Evolutionary conservation across 2,113 vertebrate genomes (phyloP).

Genomic region (Pholis gunnellus): DNA sequence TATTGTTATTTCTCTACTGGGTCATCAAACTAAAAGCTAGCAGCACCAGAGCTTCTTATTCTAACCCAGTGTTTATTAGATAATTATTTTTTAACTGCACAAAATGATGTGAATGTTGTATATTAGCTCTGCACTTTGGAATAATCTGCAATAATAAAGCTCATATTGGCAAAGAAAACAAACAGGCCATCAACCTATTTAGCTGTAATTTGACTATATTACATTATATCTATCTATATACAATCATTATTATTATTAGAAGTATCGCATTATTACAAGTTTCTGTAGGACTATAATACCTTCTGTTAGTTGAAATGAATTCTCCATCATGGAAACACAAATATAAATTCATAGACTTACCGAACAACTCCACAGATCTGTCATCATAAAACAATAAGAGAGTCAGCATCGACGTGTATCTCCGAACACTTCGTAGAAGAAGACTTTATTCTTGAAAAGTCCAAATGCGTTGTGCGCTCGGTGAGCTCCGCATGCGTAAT

Average conservation of each 20-base stretch:
- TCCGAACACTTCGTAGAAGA: neutral
- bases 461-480: neutral
- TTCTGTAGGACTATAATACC: too few species aligned
- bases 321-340: too few species aligned
- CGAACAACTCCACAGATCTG: conserved; percentile 6
- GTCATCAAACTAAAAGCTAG: neutral
- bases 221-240: neutral
- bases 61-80: neutral
- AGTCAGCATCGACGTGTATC: neutral
- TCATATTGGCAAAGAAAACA: too few species aligned
- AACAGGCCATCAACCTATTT: neutral
- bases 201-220: too few species aligned
- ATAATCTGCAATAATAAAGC: too few species aligned
- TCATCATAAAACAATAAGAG: conserved; percentile 10
- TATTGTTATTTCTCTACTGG: neutral
- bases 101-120: too few species aligned
- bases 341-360: conserved; percentile 20
- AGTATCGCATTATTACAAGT: neutral
- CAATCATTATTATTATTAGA: neutral
- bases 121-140: too few species aligned
- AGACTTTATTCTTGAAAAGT: neutral
- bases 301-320: too few species aligned
- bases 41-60: neutral
- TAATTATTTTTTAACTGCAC: too few species aligned
- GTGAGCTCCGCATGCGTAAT: conserved; percentile 46